A percentile compares a stretch with the other conserved stretches of the same genome.
These are phyloP conservation scores for Hydrophis major DNA, from an alignment of 2,797 vertebrate genomes.

Conservation along the genomic window DNA sequence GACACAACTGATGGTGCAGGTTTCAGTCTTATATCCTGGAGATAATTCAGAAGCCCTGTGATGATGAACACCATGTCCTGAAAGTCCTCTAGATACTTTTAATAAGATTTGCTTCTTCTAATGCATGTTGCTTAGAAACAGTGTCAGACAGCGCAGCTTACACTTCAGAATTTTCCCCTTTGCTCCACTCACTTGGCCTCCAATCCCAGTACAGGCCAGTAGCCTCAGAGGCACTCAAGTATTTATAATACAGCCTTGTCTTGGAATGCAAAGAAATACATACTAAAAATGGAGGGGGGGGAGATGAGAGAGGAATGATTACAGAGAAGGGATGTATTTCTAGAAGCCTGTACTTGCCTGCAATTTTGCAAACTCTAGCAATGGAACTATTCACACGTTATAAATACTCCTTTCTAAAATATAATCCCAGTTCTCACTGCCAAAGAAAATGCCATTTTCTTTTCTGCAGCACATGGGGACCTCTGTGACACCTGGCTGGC, in stretches of 20 bases:
- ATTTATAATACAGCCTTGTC: not conserved
- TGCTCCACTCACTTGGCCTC: not conserved
- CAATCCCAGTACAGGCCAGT: not conserved
- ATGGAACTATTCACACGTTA: not conserved
- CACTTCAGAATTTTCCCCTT: not conserved
- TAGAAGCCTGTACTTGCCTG: not conserved
- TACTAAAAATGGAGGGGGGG: not conserved
- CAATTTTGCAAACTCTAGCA: not conserved
- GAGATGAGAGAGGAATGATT: not conserved
- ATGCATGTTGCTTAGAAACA: not conserved
- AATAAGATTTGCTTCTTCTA: not conserved
- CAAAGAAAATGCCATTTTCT: not conserved
- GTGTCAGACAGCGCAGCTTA: not conserved
- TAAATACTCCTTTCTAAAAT: not conserved
- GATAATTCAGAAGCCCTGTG: not conserved
- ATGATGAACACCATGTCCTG: not conserved
- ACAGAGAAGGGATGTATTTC: not conserved
- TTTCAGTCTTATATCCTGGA: not conserved
- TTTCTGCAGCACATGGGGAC: not conserved
- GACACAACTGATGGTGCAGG: not conserved
- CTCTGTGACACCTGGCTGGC: not conserved
- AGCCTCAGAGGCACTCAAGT: not conserved
- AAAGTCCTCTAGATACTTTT: not conserved
- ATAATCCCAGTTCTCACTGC: not conserved
- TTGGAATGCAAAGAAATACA: not conserved